Conservation (phyloP, 1,140 invertebrate species). For the Drosophila tropicalis region DNA sequence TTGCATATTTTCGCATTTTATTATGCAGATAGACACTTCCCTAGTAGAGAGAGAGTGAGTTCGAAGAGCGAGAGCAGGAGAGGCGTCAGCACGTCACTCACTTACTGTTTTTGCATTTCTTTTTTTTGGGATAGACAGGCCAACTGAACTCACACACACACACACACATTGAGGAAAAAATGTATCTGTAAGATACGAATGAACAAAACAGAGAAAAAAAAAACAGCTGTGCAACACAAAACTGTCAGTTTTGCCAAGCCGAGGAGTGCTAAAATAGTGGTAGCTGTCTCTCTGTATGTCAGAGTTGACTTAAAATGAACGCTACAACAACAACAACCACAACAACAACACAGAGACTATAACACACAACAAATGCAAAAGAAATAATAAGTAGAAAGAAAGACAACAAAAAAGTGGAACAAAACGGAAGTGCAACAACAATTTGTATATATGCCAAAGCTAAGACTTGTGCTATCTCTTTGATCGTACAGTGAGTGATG, state of each 20-base stretch:
- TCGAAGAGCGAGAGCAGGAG: constrained; percentile 36
- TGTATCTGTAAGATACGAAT: not conserved
- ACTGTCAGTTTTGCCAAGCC: constrained; percentile 59
- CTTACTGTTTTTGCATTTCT: constrained; percentile 26
- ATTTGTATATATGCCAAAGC: constrained; percentile 53
- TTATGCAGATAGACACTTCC: constrained; percentile 70
- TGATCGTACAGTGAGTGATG: constrained; percentile 30
- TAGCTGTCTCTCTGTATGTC: constrained; percentile 52
- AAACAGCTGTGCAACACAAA: constrained; percentile 69
- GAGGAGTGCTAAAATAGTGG: constrained; percentile 48
- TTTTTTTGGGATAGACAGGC: constrained; percentile 46
- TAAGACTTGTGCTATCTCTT: constrained; percentile 43
- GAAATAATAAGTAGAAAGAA: not conserved
- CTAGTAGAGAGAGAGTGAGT: constrained; percentile 6
- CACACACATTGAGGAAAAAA: not conserved
- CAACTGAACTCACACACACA: constrained; percentile 25
- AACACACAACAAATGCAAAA: constrained; percentile 1
- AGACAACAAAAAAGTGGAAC: constrained; percentile 27
- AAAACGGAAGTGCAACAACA: constrained; percentile 65
- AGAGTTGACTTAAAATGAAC: constrained; percentile 26
- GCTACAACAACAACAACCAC: constrained; percentile 2
- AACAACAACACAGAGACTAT: not conserved
- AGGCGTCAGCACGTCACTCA: constrained; percentile 75
- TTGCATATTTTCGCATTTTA: constrained; percentile 81
- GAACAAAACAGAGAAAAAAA: constrained; percentile 1